Base-by-base conservation (phyloP, 2,113 vertebrate genomes). In the Zosterops lateralis region DNA sequence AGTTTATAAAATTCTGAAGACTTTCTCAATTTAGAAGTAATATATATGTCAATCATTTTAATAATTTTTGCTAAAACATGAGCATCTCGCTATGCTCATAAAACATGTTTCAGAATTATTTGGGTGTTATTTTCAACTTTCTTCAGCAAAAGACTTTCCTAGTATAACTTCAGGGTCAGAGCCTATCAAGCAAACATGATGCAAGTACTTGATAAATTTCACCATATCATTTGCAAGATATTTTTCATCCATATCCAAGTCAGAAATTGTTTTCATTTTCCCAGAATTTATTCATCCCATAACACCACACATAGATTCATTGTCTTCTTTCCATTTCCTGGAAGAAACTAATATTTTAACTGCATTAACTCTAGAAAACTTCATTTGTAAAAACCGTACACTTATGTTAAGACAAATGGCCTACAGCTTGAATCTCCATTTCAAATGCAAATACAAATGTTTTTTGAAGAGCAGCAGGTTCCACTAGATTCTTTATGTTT, bases 21-120 rank as follows among this genome's bases (percentile, higher is more conserved):
- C 16, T 68, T 60, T 68, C n/a, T 91, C 14, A 1, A 4, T 24
- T 32, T 47, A 72, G 45, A 90, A 87, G 47, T 40, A 78, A 84
- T 94, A 92, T 92, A 89, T 84, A 96, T 96, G 84, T 84, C 89
- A 95, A 94, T 95, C 45, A 87, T 61, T 94, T 90, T 61, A 90
- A 93, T 87, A 4, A 91, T 72, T 75, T 92, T 44, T 89, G 19
- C 51, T 72, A 72, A 81, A 81, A 78, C 53, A 84, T 18, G 1
- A 80, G 36, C 31, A 31, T 87, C 85, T 79, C 29, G 45, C n/a
- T 72, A 8, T 15, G 22, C 32, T 81, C 17, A 66, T 89, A 82
- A 92, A 82, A 73, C 3, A 57, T 0, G 1, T 72, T 72, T 60
- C 60, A 36, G 70, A 78, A 84, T 87, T 94, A 79, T 84, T 84